Evolutionary conservation across 1,140 invertebrate genomes (phyloP).

Genomic region (Meloidogyne exigua): DNA sequence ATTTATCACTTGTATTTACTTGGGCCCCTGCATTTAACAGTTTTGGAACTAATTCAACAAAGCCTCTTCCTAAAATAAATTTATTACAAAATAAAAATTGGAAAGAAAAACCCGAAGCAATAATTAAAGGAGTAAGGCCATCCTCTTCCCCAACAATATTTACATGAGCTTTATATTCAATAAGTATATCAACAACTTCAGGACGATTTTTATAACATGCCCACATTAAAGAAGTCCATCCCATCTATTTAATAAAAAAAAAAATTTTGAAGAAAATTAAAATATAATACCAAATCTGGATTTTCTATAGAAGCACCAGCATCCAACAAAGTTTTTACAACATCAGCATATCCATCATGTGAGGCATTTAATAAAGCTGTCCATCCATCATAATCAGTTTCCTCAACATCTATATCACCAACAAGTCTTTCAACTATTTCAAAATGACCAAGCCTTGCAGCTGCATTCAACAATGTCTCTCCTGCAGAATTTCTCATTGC

Average conservation of each 20-base stretch:
- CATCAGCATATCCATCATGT: conserved; percentile 80
- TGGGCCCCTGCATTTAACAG: conserved; percentile 74
- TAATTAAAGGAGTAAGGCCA: conserved; percentile 86
- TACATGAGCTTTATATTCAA: conserved; percentile 84
- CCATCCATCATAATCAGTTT: conserved; percentile 77
- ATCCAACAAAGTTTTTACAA: conserved; percentile 80
- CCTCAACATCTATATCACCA: conserved; percentile 55
- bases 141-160: conserved; percentile 90
- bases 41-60: conserved; percentile 78
- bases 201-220: conserved; percentile 86
- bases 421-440: conserved; percentile 43
- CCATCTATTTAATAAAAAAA: conserved; percentile 72
- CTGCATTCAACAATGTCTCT: conserved; percentile 59
- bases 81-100: conserved; percentile 71
- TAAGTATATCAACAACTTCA: conserved; percentile 76
- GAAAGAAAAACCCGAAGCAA: conserved; percentile 80
- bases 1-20: conserved; percentile 66
- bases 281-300: conserved; percentile 74
- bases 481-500: conserved; percentile 46
- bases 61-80: conserved; percentile 84
- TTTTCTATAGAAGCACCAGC: conserved; percentile 83
- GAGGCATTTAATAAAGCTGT: conserved; percentile 83
- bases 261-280: neutral
- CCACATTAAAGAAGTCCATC: conserved; percentile 96
- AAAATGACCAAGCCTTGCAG: conserved; percentile 51